phyloP scores from a whole-genome alignment of 2,113 vertebrate genomes.

The Aphelocoma coerulescens region DNA sequence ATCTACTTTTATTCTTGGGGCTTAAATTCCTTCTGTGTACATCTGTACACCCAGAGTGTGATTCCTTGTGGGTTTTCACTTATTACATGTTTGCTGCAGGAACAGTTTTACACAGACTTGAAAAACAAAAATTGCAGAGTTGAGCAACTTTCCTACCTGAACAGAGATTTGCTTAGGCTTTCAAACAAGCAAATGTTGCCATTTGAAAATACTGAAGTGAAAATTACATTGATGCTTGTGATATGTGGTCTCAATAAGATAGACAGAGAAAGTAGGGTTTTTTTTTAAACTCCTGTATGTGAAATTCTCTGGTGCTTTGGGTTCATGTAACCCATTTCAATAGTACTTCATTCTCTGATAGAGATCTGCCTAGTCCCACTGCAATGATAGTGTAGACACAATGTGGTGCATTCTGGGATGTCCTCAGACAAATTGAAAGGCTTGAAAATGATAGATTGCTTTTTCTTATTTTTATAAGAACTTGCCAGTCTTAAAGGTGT shows the following conservation, averaged over 20 bases:
- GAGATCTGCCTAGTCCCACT: not conserved
- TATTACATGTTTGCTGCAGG: not conserved
- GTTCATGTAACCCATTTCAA: not conserved
- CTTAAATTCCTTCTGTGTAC: not conserved
- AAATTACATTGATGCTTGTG: not conserved
- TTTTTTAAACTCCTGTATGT: not conserved
- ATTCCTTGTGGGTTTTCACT: not conserved
- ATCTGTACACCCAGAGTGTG: not conserved
- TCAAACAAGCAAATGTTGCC: not conserved
- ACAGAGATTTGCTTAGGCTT: not conserved
- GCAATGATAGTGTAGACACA: not conserved
- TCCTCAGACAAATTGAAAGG: not conserved
- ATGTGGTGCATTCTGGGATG: not conserved
- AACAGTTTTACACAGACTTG: not conserved
- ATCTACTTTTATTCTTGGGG: not conserved
- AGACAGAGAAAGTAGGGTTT: not conserved
- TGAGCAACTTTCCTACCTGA: not conserved
- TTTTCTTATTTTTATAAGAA: slow-evolving; percentile 3
- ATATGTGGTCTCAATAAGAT: not conserved
- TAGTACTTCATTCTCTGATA: not conserved
- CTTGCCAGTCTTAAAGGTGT: not conserved
- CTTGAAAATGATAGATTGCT: not conserved
- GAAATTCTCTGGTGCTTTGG: not conserved
- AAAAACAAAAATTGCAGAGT: not conserved
- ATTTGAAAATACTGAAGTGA: not conserved